Conservation (phyloP, 2,888 invertebrate species). For the Thalpophila matura region DNA sequence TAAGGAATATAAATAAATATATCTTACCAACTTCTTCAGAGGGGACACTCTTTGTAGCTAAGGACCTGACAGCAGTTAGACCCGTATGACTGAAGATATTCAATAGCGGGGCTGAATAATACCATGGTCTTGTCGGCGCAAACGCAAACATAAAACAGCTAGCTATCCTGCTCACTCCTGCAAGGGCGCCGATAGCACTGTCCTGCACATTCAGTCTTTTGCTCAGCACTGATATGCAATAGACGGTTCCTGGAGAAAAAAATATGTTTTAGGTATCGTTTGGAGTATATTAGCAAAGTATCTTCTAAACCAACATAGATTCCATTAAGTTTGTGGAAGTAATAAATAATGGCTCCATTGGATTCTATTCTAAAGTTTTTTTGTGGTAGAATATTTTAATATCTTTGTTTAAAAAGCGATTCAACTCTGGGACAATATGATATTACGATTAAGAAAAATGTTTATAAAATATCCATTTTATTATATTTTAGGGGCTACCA, state of each 20-base stretch:
- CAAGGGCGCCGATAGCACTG: conserved; percentile 85
- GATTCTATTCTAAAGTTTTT: too few relatives aligned
- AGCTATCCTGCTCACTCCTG: conserved; percentile 89
- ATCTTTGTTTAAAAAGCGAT: too few relatives aligned
- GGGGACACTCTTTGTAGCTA: conserved; percentile 90
- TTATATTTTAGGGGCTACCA: not conserved
- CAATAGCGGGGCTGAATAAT: conserved; percentile 86
- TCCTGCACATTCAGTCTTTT: conserved; percentile 85
- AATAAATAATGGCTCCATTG: too few relatives aligned
- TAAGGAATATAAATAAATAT: too few relatives aligned
- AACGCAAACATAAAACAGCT: conserved; percentile 89
- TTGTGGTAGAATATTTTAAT: too few relatives aligned
- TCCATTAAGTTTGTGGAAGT: too few relatives aligned
- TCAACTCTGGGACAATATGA: too few relatives aligned
- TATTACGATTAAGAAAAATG: too few relatives aligned
- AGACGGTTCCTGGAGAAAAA: conserved; percentile 81
- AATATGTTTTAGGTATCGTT: not conserved
- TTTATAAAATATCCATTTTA: not conserved
- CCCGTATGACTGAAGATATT: conserved; percentile 90
- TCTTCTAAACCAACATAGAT: too few relatives aligned
- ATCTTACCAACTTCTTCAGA: conserved; percentile 89
- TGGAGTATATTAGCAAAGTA: not conserved
- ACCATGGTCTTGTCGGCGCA: conserved; percentile 84
- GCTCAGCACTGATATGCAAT: conserved; percentile 86
- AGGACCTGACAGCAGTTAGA: conserved; percentile 90